Evolutionary conservation across 2,888 invertebrate species (phyloP).

Genomic region (Diarsia rubi): DNA sequence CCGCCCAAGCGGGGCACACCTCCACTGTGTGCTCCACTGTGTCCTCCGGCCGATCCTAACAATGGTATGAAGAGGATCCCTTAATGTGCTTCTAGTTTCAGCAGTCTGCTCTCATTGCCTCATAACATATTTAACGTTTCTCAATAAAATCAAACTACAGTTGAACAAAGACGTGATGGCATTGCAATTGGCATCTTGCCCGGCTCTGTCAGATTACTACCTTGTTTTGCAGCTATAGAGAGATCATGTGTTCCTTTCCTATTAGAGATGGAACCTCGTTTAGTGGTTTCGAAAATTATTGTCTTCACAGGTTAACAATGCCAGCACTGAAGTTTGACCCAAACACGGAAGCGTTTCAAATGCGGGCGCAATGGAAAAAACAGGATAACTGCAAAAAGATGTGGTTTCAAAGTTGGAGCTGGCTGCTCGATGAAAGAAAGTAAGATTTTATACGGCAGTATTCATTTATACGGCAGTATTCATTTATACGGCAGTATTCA

Average conservation of each 20-base stretch:
- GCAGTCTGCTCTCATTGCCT: conserved; percentile 11
- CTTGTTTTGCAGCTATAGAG: conserved; percentile 41
- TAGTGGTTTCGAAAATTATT: conserved; percentile 4
- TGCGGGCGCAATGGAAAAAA: conserved; percentile 87
- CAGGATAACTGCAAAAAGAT: conserved; percentile 83
- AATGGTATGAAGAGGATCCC: background rate
- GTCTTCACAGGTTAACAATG: conserved; percentile 62
- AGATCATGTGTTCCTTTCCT: conserved; percentile 36
- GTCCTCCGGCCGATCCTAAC: too few relatives aligned
- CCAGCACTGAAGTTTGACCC: conserved; percentile 79
- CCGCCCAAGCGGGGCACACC: too few relatives aligned
- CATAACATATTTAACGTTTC: conserved; percentile 22
- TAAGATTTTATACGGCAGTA: conserved; percentile 53
- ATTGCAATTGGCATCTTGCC: conserved; percentile 49
- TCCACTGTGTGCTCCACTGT: too few relatives aligned
- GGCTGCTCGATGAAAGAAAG: conserved; percentile 86
- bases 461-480: background rate
- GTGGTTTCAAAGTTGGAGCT: conserved; percentile 86
- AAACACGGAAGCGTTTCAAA: conserved; percentile 86
- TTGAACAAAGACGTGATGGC: conserved; percentile 49
- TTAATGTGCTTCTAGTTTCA: background rate
- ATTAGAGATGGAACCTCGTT: conserved; percentile 36
- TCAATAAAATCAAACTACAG: conserved; percentile 51
- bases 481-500: background rate
- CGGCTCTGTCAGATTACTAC: conserved; percentile 39